Evolutionary conservation across 2,113 vertebrate genomes (phyloP), one percentile per base, ranked within the genome.

Genomic region (Dendrocopos noguchii): DNA sequence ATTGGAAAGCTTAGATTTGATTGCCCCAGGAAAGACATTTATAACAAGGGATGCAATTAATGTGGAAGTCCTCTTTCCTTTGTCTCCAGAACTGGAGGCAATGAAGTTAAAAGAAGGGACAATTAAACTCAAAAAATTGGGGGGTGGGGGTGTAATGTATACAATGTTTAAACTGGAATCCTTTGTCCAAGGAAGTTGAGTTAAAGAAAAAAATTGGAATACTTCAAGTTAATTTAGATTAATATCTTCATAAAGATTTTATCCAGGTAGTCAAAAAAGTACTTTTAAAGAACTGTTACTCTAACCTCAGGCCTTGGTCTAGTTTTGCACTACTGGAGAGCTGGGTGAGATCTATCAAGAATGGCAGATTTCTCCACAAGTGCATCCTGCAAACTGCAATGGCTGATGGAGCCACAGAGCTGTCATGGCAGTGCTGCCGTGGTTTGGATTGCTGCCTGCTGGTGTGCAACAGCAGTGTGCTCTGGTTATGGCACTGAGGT

Each of bases 1-100:
- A 53, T 17, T 72, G 73, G 76, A 78, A 91, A 88, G 24, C 61
- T 90, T 75, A 53, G 0, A 0, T 87, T 84, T 42, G 39, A 75
- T 81, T 87, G 66, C 83, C 27, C 56, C 78, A 53, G 44, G 77
- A 81, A 90, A 88, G 44, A 81, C 27, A 65, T 90, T 83, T 91
- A 28, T 79, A 84, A 81, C 39, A 90, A 65, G 42, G 33, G 12
- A 64, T 78, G 31, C 39, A 67, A 84, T 90, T 94, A n/a, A 77
- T 78, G 28, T 46, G 36, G n/a, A 84, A 87, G 10, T 24, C 63
- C 13, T 60, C 42, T 78, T 28, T 39, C 3, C 27, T 80, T 83
- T 81, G 28, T 24, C 71, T 93, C 47, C 50, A 61, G 77, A 84
- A 75, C 70, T 1, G 31, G 4, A 90, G 53, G 17, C 29, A 88